These are phyloP conservation scores for Drosophila jambulina DNA, from an alignment of 1,140 invertebrate species.

Conservation along the genomic window DNA sequence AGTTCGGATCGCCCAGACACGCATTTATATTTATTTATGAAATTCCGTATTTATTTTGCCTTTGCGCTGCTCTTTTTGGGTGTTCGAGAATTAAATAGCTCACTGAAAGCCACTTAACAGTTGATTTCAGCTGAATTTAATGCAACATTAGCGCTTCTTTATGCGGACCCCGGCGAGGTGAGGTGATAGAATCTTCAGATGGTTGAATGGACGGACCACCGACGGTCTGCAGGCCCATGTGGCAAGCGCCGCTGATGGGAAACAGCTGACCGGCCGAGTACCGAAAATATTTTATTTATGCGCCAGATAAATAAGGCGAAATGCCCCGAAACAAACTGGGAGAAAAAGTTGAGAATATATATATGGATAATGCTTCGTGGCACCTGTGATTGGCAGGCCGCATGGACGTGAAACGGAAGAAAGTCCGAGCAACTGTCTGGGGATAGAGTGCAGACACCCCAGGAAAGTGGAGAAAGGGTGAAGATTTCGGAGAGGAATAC, in stretches of 20 bases:
- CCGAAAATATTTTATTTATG: constrained; percentile 82
- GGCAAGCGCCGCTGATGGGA: constrained; percentile 77
- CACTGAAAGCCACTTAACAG: constrained; percentile 81
- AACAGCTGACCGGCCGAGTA: constrained; percentile 76
- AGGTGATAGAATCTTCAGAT: constrained; percentile 65
- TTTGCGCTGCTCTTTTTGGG: constrained; percentile 42
- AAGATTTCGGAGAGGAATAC: background rate
- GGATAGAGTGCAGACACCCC: constrained; percentile 28
- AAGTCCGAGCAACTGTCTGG: constrained; percentile 33
- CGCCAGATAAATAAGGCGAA: constrained; percentile 70
- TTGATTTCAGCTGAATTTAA: constrained; percentile 84
- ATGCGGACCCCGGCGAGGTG: constrained; percentile 24
- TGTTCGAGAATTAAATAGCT: constrained; percentile 78
- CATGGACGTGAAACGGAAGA: constrained; percentile 36
- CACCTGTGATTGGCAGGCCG: constrained; percentile 42
- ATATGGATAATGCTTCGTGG: constrained; percentile 19
- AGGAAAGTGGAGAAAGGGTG: background rate
- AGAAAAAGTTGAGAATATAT: background rate
- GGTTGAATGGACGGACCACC: constrained; percentile 52
- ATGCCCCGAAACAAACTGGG: constrained; percentile 15
- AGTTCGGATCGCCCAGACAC: constrained; percentile 52
- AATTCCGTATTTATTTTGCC: constrained; percentile 62
- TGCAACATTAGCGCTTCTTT: constrained; percentile 81
- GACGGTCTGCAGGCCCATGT: constrained; percentile 56
- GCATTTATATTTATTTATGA: constrained; percentile 68